These are phyloP conservation scores for Platyrinchus mystaceus DNA, from an alignment of 2,797 vertebrate species.

Conservation along the genomic window DNA sequence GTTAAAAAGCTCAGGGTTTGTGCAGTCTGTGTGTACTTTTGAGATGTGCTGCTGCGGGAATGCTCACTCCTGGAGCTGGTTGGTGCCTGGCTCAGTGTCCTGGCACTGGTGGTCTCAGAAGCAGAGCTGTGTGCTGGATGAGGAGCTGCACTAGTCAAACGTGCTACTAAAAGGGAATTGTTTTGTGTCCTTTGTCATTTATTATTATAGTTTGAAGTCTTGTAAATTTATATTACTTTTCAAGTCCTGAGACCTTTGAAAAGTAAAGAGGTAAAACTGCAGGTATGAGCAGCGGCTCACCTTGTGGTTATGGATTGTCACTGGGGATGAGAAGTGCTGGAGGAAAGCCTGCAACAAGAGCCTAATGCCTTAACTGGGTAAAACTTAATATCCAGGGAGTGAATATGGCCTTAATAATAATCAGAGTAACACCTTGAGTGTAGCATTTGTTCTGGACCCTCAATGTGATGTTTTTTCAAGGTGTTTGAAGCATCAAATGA, in stretches of 20 bases:
- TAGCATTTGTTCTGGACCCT: background rate
- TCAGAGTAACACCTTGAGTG: background rate
- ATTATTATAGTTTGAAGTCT: background rate
- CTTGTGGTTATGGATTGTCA: background rate
- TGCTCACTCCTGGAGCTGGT: rapidly evolving
- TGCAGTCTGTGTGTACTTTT: background rate
- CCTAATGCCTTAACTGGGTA: background rate
- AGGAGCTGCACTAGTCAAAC: background rate
- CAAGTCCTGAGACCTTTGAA: background rate
- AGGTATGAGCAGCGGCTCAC: background rate
- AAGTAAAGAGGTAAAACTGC: background rate
- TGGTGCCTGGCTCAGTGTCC: background rate
- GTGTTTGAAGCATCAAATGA: background rate
- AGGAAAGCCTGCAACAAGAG: background rate
- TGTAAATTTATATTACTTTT: background rate
- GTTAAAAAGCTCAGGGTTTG: background rate
- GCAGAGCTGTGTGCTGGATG: background rate
- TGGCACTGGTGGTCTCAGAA: rapidly evolving
- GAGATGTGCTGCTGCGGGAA: background rate
- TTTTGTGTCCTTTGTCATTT: background rate
- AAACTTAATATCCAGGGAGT: background rate
- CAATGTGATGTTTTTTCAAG: rapidly evolving
- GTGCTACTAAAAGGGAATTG: background rate
- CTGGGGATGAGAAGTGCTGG: background rate
- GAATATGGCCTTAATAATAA: background rate